Evolutionary conservation across 2,888 invertebrate species (phyloP).

Genomic region (Schizaphis graminum): DNA sequence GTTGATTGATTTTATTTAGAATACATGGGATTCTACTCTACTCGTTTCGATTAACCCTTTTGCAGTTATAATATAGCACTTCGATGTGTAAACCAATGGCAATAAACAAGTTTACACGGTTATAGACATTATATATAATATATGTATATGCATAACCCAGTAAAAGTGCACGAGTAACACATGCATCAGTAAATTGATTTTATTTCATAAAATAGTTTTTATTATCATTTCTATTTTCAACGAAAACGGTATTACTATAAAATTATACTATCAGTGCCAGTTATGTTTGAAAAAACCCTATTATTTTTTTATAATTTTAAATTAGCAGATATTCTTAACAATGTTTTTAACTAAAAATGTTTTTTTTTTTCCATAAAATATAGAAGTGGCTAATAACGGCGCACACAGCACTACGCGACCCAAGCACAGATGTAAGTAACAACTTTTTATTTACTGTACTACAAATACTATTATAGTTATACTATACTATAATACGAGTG

Average conservation of each 20-base stretch:
- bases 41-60: constrained; percentile 8
- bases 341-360: constrained; percentile 22
- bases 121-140: not conserved
- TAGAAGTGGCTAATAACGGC: constrained; percentile 56
- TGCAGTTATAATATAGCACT: not conserved
- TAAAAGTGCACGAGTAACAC: not conserved
- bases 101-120: not conserved
- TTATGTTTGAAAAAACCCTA: not conserved
- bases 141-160: not conserved
- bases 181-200: constrained; percentile 12
- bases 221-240: not conserved
- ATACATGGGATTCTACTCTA: not conserved
- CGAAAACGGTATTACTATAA: not conserved
- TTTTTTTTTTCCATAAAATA: constrained; percentile 39
- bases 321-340: not conserved
- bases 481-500: not conserved
- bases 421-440: constrained; percentile 61
- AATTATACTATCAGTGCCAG: not conserved
- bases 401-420: constrained; percentile 46
- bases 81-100: not conserved
- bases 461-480: not conserved
- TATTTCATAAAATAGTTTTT: constrained; percentile 8
- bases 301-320: not conserved
- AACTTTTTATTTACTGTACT: constrained; percentile 28
- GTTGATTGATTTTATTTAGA: constrained; percentile 6